These are phyloP conservation scores for Parnassius mnemosyne DNA, from an alignment of 2,888 invertebrate genomes.

Conservation along the genomic window DNA sequence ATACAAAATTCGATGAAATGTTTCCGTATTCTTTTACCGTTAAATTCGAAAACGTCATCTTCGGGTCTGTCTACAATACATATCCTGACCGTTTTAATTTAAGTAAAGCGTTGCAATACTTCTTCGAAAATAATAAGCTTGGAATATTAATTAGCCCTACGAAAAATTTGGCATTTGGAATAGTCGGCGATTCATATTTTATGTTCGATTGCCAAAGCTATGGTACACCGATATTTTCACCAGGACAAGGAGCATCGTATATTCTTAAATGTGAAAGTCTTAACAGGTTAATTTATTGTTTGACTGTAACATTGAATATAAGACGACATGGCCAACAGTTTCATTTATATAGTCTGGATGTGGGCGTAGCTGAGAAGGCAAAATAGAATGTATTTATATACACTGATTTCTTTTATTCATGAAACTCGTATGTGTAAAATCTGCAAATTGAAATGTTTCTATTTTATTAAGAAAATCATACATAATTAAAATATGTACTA, in stretches of 20 bases:
- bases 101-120: slow-evolving; percentile 81
- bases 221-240: slow-evolving; percentile 82
- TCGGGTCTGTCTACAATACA: slow-evolving; percentile 82
- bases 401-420: no score
- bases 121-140: slow-evolving; percentile 74
- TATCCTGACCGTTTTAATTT: slow-evolving; percentile 81
- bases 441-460: no score
- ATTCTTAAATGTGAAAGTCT: slow-evolving; percentile 81
- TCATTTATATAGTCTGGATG: slow-evolving; percentile 62
- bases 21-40: slow-evolving; percentile 81
- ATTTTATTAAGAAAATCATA: no score
- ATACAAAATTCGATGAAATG: slow-evolving; percentile 73
- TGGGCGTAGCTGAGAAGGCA: slow-evolving; percentile 50
- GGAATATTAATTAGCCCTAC: slow-evolving; percentile 80
- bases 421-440: no score
- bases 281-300: slow-evolving; percentile 82
- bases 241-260: slow-evolving; percentile 80
- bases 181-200: slow-evolving; percentile 78
- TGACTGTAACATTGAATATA: slow-evolving; percentile 81
- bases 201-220: slow-evolving; percentile 84
- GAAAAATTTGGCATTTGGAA: slow-evolving; percentile 79
- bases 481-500: no score
- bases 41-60: slow-evolving; percentile 78
- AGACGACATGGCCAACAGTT: slow-evolving; percentile 78
- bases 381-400: slow-evolving; percentile 44